Base-by-base conservation (phyloP, 2,888 invertebrate species). In the Agrochola lota region DNA sequence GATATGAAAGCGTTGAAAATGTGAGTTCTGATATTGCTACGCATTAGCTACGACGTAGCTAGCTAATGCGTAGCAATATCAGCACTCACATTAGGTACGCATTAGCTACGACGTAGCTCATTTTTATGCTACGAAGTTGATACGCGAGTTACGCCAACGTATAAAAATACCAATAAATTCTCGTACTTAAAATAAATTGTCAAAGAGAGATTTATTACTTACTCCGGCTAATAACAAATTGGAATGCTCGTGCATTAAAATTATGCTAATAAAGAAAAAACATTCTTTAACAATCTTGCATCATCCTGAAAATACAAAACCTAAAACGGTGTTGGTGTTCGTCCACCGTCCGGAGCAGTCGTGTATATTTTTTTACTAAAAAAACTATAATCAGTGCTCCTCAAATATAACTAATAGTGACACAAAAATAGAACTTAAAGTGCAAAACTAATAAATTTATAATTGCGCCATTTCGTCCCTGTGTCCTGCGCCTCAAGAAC, bases 281-380 rank as follows among this genome's bases (percentile, higher is more conserved):
- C 8, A 8, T 59, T 6, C 26, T 60, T 17, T 17, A 35, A 40
- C 4, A 26, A 75, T 52, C 20, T 52, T 43, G 5, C 23, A 20
- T 17, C n/a, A 26, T 26, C 17, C 57, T 57, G 40, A 59, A 74
- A 81, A 62, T 6, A 81, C 46, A 74, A 80, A 66, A 59, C n/a
- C 4, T 15, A 11, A 55, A 62, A 35, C 30, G n/a, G n/a, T n/a
- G n/a, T n/a, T n/a, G n/a, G n/a, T n/a, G n/a, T n/a, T n/a, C n/a
- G n/a, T n/a, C n/a, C n/a, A n/a, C n/a, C n/a, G n/a, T n/a, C n/a
- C n/a, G n/a, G n/a, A n/a, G n/a, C n/a, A n/a, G n/a, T n/a, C n/a
- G n/a, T n/a, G n/a, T n/a, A n/a, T n/a, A n/a, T n/a, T n/a, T n/a
- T n/a, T n/a, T n/a, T n/a, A n/a, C n/a, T n/a, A n/a, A n/a, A n/a